Evolutionary conservation across 2,888 invertebrate genomes (phyloP).

Genomic region (Agriotes lineatus): DNA sequence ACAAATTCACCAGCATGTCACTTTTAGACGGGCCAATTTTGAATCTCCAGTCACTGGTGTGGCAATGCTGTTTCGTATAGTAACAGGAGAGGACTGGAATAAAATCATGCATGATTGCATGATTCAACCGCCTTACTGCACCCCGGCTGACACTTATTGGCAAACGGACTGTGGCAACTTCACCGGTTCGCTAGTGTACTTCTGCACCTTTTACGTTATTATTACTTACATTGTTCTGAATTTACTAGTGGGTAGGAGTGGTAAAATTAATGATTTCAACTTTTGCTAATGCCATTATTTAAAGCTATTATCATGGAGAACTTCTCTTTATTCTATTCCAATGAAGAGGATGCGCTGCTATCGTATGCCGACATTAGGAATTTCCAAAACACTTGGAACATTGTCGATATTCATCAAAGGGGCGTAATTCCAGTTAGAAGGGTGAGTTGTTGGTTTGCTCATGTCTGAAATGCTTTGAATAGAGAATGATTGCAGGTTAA

Average conservation of each 20-base stretch:
- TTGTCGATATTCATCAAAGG: conserved; percentile 97
- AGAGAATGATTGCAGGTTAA: conserved; percentile 85
- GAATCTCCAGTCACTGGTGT: conserved; percentile 98
- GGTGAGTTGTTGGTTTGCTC: too few species aligned
- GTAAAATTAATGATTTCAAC: too few species aligned
- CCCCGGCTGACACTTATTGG: conserved; percentile 95
- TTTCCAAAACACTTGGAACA: conserved; percentile 99
- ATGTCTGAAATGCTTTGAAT: too few species aligned
- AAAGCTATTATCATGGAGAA: conserved; percentile 99
- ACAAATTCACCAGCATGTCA: too few species aligned
- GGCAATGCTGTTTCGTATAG: conserved; percentile 98
- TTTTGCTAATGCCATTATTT: conserved; percentile 57
- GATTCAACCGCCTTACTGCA: conserved; percentile 97
- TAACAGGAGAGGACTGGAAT: conserved; percentile 99
- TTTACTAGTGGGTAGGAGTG: conserved; percentile 91
- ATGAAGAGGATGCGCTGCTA: conserved; percentile 98
- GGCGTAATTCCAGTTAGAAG: conserved; percentile 95
- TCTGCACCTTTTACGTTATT: conserved; percentile 99
- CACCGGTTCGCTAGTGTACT: conserved; percentile 96
- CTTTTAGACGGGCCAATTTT: conserved; percentile 93
- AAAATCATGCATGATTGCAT: conserved; percentile 99
- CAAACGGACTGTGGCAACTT: conserved; percentile 99
- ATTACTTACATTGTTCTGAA: conserved; percentile 99
- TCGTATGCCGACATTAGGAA: conserved; percentile 99
- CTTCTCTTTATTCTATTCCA: conserved; percentile 99